Base-by-base conservation (phyloP, 1,140 invertebrate genomes). In the Zaprionus taronus region DNA sequence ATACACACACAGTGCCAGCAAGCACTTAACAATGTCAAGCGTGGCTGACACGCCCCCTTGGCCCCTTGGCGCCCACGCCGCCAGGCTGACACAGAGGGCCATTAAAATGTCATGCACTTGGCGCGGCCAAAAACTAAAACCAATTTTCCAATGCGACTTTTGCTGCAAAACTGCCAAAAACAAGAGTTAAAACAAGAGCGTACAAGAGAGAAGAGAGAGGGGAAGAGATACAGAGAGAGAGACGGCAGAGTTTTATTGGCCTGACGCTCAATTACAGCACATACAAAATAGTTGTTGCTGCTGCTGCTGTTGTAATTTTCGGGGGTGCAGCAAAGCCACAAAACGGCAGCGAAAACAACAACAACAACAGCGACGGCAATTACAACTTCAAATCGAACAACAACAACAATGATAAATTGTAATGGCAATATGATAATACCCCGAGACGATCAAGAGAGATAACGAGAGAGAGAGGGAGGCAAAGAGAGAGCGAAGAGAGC, bases 81-180 rank as follows among this genome's bases (percentile, higher is more conserved):
- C 47, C 22, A 51, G 41, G 20, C 51, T 34, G 28, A 58, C 36
- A 36, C 7, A 36, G 55, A 67, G 63, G 38, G 38, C 77, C 83
- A 86, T 87, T 86, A 80, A 86, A 86, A 86, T 86, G 83, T 87
- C 83, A 87, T 83, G 84, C 80, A 87, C 77, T 87, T 87, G 83
- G 77, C 72, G 80, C 77, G 70, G 31, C 70, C 55, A 72, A 72
- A 86, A 86, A 80, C 83, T 80, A 74, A 81, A 82, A 80, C 78
- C 72, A 79, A 76, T 77, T 79, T 76, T 74, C 62, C 56, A 72
- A 71, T 71, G 58, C 58, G 63, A 55, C 57, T 34, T 47, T 47
- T 47, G 61, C 74, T 49, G 75, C 53, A 73, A 77, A 62, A 66
- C 61, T 64, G 44, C 61, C 72, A 70, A 71, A 75, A 82, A 79